phyloP scores from a whole-genome alignment of 2,113 vertebrate genomes.

The Amphiprion percula region DNA sequence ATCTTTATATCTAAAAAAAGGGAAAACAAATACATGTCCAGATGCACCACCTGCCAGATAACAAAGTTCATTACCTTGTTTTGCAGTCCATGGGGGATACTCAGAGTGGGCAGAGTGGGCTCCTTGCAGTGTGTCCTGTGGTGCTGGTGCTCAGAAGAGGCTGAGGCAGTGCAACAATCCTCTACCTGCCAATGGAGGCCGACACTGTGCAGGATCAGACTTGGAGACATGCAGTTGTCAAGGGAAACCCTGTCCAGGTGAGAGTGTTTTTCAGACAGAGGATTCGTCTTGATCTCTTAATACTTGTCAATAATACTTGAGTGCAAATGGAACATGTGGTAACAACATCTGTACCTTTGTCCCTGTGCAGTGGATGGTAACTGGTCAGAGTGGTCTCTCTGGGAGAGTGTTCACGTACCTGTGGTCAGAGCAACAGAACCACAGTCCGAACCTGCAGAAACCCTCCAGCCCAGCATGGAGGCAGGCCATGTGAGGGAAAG shows the following conservation, averaged over 20 bases:
- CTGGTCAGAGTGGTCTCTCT: constrained; percentile 94
- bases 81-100: constrained; percentile 92
- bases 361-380: constrained; percentile 89
- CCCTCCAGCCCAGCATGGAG: constrained; percentile 88
- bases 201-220: constrained; percentile 84
- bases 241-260: constrained; percentile 92
- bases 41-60: neutral
- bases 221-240: constrained; percentile 87
- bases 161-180: constrained; percentile 91
- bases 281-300: neutral
- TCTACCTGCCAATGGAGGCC: constrained; percentile 92
- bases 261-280: neutral
- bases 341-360: neutral
- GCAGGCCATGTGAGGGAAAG: constrained; percentile 88
- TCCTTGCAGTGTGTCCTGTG: constrained; percentile 92
- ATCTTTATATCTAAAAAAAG: neutral
- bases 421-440: constrained; percentile 93
- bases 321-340: neutral
- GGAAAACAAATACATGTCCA: neutral
- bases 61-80: neutral
- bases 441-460: constrained; percentile 90
- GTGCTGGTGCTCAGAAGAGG: constrained; percentile 89
- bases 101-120: constrained; percentile 93
- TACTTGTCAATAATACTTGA: neutral
- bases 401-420: constrained; percentile 96